Evolutionary conservation across 2,113 vertebrate genomes (phyloP).

Genomic region (Isichthys henryi): DNA sequence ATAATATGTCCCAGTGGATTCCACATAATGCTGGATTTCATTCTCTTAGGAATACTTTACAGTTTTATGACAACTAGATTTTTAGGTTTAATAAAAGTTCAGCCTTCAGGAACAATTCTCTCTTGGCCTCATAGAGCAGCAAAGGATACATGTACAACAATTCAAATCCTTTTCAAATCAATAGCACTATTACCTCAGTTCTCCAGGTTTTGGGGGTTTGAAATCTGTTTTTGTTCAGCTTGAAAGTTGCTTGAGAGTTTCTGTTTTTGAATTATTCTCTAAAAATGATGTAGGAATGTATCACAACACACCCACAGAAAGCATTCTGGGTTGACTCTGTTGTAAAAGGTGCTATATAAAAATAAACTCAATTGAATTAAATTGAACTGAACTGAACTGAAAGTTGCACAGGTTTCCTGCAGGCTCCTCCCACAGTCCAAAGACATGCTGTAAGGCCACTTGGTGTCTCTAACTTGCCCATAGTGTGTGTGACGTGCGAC

Average conservation of each 20-base stretch:
- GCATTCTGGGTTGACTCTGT: neutral
- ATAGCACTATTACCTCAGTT: neutral
- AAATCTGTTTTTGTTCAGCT: neutral
- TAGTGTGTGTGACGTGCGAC: neutral
- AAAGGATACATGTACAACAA: neutral
- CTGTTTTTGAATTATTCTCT: neutral
- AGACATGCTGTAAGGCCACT: neutral
- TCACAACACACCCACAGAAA: neutral
- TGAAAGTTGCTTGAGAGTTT: neutral
- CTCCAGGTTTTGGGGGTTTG: neutral
- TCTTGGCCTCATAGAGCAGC: neutral
- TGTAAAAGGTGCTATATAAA: neutral
- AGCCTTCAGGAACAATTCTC: neutral
- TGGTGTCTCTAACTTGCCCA: neutral
- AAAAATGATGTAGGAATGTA: neutral
- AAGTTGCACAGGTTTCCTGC: neutral
- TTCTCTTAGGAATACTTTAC: no score
- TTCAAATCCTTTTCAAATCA: neutral
- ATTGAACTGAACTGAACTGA: neutral
- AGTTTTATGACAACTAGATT: neutral
- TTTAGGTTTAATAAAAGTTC: neutral
- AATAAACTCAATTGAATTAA: neutral
- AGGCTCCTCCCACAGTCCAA: neutral
- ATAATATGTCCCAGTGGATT: neutral
- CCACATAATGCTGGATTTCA: neutral